Percentiles rank a stretch among this genome's conserved stretches.
phyloP scores from a whole-genome alignment of 1,140 invertebrate species.

The Drosophila repleta region DNA sequence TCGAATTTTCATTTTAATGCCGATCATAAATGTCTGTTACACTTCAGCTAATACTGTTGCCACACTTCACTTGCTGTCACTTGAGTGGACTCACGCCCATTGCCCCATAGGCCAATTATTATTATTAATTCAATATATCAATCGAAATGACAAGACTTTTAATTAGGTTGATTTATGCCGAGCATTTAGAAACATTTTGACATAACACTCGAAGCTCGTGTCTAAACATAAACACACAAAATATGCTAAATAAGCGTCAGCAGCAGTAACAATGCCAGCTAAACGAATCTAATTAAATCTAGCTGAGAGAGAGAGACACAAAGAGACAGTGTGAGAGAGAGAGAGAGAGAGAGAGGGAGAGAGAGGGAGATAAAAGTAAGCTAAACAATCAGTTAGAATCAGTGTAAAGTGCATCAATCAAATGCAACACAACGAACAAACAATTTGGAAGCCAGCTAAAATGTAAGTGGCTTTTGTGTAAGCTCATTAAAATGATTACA shows the following conservation, averaged over 20 bases:
- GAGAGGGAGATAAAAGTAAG: conserved; percentile 15
- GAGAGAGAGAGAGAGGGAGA: conserved; percentile 5
- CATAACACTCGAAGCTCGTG: conserved; percentile 37
- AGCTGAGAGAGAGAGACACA: conserved; percentile 10
- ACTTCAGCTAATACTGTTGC: conserved; percentile 16
- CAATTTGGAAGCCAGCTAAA: conserved; percentile 26
- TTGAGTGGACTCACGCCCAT: neutral
- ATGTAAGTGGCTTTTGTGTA: conserved; percentile 60
- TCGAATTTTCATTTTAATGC: neutral
- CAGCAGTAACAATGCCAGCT: neutral
- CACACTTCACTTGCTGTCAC: neutral
- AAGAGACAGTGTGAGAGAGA: neutral
- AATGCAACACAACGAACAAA: conserved; percentile 39
- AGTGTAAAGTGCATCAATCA: conserved; percentile 54
- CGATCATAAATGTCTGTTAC: neutral
- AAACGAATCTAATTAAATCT: conserved; percentile 55
- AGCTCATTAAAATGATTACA: conserved; percentile 69
- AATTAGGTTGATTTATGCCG: conserved; percentile 54
- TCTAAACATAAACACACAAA: conserved; percentile 34
- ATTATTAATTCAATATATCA: conserved; percentile 13
- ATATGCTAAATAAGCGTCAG: conserved; percentile 29
- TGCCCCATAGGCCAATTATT: neutral
- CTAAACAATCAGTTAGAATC: conserved; percentile 30
- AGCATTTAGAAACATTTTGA: conserved; percentile 21
- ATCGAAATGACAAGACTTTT: conserved; percentile 33